Evolutionary conservation across 2,888 invertebrate genomes (phyloP).

Genomic region (Xanthia togata): DNA sequence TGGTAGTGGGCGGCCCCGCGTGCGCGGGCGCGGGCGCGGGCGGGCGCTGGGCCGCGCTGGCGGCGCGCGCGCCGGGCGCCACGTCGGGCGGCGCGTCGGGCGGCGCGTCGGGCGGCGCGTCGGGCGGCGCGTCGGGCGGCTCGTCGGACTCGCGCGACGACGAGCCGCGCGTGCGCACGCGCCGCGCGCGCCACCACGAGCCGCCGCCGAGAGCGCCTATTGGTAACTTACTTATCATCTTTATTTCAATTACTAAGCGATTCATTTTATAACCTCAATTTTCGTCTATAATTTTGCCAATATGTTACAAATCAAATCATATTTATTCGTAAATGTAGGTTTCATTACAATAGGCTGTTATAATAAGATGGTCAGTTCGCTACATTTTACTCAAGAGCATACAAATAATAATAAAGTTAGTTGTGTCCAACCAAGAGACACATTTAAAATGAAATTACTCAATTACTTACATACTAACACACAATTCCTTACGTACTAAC

Average conservation of each 20-base stretch:
- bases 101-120: constrained; percentile 76
- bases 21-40: constrained; percentile 57
- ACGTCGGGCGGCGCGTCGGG: constrained; percentile 91
- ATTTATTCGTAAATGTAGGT: too few relatives aligned
- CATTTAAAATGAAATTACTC: too few relatives aligned
- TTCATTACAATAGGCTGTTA: too few relatives aligned
- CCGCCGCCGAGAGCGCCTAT: constrained; percentile 58
- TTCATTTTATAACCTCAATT: background rate
- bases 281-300: background rate
- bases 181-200: constrained; percentile 64
- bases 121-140: constrained; percentile 92
- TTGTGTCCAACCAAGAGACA: too few relatives aligned
- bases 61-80: constrained; percentile 92
- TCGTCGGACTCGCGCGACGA: constrained; percentile 93
- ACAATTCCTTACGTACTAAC: too few relatives aligned
- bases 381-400: too few relatives aligned
- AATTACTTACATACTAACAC: too few relatives aligned
- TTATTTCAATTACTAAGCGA: background rate
- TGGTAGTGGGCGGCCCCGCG: constrained; percentile 42
- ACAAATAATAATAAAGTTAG: too few relatives aligned
- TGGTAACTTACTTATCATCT: constrained; percentile 2
- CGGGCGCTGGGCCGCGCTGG: constrained; percentile 82
- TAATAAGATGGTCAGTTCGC: too few relatives aligned
- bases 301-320: too few relatives aligned
- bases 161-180: constrained; percentile 80